Evolutionary conservation across 2,113 vertebrate species (phyloP).

Genomic region (Calyptommatus sinebrachiatus): DNA sequence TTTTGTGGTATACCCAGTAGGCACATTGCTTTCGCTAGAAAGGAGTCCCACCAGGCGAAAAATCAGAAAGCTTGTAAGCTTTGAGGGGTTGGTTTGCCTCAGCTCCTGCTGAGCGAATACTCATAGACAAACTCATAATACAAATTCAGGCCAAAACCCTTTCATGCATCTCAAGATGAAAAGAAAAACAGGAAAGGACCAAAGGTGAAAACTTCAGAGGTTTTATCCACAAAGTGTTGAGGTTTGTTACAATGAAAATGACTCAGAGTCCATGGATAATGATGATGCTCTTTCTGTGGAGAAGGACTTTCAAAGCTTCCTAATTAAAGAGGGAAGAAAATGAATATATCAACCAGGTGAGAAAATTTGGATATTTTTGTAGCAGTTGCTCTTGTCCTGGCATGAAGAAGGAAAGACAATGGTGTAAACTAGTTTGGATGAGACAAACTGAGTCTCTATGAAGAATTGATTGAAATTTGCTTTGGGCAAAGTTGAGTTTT

Average conservation of each 20-base stretch:
- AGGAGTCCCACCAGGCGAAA: conserved; percentile 21
- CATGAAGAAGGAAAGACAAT: too few relatives aligned
- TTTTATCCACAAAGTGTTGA: background rate
- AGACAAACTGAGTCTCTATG: too few relatives aligned
- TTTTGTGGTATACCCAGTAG: conserved; percentile 1
- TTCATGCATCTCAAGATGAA: conserved; percentile 33
- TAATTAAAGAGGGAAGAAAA: too few relatives aligned
- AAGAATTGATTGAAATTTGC: too few relatives aligned
- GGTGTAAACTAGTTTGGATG: too few relatives aligned
- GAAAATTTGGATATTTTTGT: too few relatives aligned
- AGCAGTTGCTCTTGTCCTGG: too few relatives aligned
- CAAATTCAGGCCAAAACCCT: background rate
- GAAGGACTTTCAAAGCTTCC: too few relatives aligned
- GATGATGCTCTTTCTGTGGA: too few relatives aligned
- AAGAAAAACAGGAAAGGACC: conserved; percentile 1
- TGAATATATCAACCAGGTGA: too few relatives aligned
- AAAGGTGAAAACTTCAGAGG: background rate
- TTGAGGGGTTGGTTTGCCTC: conserved; percentile 32
- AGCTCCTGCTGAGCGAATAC: conserved; percentile 11
- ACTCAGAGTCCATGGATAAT: too few relatives aligned
- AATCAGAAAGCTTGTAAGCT: conserved; percentile 9
- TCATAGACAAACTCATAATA: conserved; percentile 20
- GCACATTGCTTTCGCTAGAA: background rate
- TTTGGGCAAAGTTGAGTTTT: too few relatives aligned
- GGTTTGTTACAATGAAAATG: background rate